Evolutionary conservation across 1,140 invertebrate species (phyloP), one percentile per base, ranked within the genome.

Genomic region (Anastrepha obliqua): DNA sequence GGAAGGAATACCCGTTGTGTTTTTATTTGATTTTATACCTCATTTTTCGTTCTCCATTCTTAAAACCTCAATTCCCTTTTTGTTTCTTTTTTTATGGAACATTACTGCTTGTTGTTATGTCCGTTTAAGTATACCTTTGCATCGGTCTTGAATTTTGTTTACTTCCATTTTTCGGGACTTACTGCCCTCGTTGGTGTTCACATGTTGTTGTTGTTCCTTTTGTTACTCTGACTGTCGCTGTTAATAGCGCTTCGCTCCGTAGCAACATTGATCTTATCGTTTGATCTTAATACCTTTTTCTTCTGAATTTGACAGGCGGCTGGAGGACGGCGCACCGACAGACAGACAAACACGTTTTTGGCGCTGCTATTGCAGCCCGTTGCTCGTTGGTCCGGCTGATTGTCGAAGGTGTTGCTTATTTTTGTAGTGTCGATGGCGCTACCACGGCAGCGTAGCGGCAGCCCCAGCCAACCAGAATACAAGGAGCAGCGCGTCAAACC

Each of bases 1-100:
- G 91, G 97, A 91, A 98, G 98, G 0, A 98, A 98, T 93, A 98
- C 98, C 60, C 64, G 42, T 47, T 17, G 85, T 39, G 85, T 86
- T 86, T 86, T 86, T 86, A 58, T 86, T 86, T 62, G 85, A 59
- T 81, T n/a, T 51, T 55, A 81, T 20, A 55, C 51, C 55, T 55
- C n/a, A 81, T 81, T 81, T 47, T 81, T 81, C 47, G 47, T 51
- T 51, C 47, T 55, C 74, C 17, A 81, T 55, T 55, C 74, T 55
- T 81, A 20, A 81, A 81, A 47, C 9, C 29, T 55, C 55, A n/a
- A 81, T 44, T 17, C 2, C 1, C 9, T 74, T 7, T 55, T 55
- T 81, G 15, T 51, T 47, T 81, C 55, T 29, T 81, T 81, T n/a
- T 81, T 81, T 29, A 11, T 6, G 60, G 60, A 13, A 17, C 17